A percentile compares a stretch with the other conserved stretches of the same genome.
Conservation (phyloP, 2,113 vertebrate genomes). For the Typhlomys cinereus region DNA sequence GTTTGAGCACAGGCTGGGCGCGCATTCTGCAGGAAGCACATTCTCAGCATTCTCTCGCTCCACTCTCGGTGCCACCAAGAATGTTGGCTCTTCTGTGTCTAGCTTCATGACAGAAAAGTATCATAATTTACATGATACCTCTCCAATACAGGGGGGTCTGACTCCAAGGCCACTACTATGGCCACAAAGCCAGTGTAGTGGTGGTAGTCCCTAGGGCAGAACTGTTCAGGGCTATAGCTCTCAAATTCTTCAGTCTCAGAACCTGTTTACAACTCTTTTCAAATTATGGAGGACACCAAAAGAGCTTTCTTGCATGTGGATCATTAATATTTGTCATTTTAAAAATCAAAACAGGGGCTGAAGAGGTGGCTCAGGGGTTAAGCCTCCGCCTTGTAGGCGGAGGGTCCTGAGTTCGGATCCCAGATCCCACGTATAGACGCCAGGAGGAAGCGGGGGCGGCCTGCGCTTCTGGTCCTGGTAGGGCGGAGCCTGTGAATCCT, state of each 20-base stretch:
- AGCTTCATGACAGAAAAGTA: not conserved
- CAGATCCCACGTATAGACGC: not conserved
- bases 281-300: not conserved
- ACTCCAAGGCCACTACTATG: not conserved
- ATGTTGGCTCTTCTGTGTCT: too few species aligned
- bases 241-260: not conserved
- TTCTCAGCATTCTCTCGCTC: too few species aligned
- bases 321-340: not conserved
- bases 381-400: not conserved
- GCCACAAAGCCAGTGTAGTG: not conserved
- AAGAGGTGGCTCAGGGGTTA: too few species aligned
- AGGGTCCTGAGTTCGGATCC: not conserved
- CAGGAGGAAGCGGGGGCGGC: too few species aligned
- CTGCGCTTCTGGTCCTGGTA: too few species aligned
- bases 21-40: not conserved
- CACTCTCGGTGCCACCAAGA: not conserved
- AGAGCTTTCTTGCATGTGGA: not conserved
- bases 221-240: not conserved
- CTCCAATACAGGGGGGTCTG: not conserved
- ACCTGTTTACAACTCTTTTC: not conserved
- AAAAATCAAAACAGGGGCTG: constrained; percentile 10
- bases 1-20: rapidly evolving
- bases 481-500: too few species aligned
- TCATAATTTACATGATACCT: not conserved
- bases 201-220: too few species aligned